phyloP scores from a whole-genome alignment of 2,888 invertebrate species.

The Epinotia bilunana region DNA sequence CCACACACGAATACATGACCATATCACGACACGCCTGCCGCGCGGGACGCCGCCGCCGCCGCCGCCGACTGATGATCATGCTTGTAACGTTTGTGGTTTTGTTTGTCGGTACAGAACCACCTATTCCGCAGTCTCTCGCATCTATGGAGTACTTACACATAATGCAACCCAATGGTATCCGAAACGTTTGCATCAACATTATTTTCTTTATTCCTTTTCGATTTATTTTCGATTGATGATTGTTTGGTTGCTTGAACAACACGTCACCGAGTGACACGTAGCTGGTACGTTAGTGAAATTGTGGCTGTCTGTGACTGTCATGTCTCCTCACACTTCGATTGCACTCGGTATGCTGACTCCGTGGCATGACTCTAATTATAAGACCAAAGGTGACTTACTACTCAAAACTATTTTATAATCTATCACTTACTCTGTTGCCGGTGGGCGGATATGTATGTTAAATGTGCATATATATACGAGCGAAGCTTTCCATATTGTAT shows the following conservation, averaged over 20 bases:
- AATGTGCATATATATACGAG: conserved; percentile 69
- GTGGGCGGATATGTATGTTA: conserved; percentile 65
- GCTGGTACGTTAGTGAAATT: conserved; percentile 70
- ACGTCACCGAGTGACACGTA: conserved; percentile 65
- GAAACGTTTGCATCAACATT: conserved; percentile 73
- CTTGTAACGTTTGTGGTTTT: conserved; percentile 80
- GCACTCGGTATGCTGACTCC: conserved; percentile 59
- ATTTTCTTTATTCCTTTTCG: conserved; percentile 58
- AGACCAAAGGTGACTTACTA: conserved; percentile 88
- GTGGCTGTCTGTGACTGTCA: conserved; percentile 77
- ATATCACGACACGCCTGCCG: conserved; percentile 16
- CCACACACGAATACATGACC: background rate
- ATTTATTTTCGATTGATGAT: conserved; percentile 56
- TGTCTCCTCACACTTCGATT: conserved; percentile 60
- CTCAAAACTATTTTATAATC: conserved; percentile 85
- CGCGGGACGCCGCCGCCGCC: conserved; percentile 42
- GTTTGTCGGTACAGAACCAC: conserved; percentile 82
- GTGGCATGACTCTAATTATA: conserved; percentile 74
- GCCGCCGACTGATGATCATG: conserved; percentile 59
- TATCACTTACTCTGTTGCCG: conserved; percentile 68
- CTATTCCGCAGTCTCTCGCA: conserved; percentile 82
- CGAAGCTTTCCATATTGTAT: conserved; percentile 76
- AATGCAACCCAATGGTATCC: conserved; percentile 83
- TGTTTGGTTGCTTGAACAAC: conserved; percentile 56
- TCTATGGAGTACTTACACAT: conserved; percentile 83